These are phyloP conservation scores for Peromyscus attwateri DNA, from an alignment of 2,797 vertebrate genomes.

Conservation along the genomic window DNA sequence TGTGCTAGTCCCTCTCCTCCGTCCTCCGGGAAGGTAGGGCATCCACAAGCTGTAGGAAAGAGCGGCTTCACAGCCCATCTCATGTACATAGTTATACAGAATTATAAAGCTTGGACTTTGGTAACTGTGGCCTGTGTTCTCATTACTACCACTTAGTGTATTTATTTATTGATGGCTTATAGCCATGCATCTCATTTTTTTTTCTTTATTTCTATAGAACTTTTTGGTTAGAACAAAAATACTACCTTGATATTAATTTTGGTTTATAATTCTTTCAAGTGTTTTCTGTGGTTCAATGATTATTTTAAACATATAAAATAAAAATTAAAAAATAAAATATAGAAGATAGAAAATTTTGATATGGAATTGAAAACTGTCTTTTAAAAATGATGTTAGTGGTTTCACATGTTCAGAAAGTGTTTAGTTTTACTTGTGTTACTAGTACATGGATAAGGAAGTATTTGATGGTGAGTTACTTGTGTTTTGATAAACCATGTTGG, in stretches of 20 bases:
- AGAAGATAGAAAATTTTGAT: slow-evolving; percentile 30
- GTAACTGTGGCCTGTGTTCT: slow-evolving; percentile 21
- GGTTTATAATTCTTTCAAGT: slow-evolving; percentile 45
- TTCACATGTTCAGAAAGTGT: slow-evolving; percentile 43
- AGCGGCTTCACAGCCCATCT: neutral
- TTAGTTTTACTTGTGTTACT: slow-evolving; percentile 34
- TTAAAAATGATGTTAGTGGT: neutral
- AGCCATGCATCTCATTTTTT: neutral
- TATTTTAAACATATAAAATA: slow-evolving; percentile 45
- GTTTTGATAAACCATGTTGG: slow-evolving; percentile 29
- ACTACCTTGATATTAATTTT: slow-evolving; percentile 48
- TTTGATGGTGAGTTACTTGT: slow-evolving; percentile 8
- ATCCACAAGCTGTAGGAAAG: neutral
- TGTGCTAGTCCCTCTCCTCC: slow-evolving; percentile 88
- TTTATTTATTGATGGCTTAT: slow-evolving; percentile 31
- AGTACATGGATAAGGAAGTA: neutral
- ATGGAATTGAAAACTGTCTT: slow-evolving; percentile 57
- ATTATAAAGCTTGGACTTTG: slow-evolving; percentile 22
- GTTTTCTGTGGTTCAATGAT: slow-evolving; percentile 42
- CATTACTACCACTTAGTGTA: neutral
- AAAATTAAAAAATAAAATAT: neutral
- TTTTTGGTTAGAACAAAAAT: slow-evolving; percentile 43
- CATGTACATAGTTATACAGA: neutral
- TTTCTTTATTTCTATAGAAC: slow-evolving; percentile 35
- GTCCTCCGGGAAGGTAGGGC: slow-evolving; percentile 90